Evolutionary conservation across 1,140 invertebrate genomes (phyloP).

Genomic region (Scylla paramamosain): DNA sequence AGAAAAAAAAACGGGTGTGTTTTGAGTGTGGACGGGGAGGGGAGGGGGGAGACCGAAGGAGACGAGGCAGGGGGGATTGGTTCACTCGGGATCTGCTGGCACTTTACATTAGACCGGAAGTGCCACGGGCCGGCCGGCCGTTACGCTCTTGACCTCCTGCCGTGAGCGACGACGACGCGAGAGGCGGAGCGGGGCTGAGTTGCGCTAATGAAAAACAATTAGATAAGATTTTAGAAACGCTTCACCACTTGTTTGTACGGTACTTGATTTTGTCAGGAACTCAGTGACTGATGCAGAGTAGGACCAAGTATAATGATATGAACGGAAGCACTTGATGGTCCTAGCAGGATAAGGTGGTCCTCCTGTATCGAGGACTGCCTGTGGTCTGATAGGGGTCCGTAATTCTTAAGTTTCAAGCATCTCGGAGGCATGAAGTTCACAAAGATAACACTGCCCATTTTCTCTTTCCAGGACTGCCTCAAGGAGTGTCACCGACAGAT

Average conservation of each 20-base stretch:
- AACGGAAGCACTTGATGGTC: too few species aligned
- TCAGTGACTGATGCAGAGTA: too few species aligned
- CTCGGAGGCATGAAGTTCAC: background rate
- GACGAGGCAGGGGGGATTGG: background rate
- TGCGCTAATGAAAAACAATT: background rate
- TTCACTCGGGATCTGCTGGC: background rate
- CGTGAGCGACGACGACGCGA: background rate
- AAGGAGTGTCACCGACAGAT: slow-evolving; percentile 73
- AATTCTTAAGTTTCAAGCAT: background rate
- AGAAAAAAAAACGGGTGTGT: too few species aligned
- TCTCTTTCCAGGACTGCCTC: slow-evolving; percentile 65
- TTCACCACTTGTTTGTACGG: background rate
- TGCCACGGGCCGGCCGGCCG: slow-evolving; percentile 48
- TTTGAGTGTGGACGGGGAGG: background rate
- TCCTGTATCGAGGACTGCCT: too few species aligned
- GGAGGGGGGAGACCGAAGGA: background rate
- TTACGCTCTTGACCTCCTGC: slow-evolving; percentile 24
- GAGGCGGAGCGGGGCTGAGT: background rate
- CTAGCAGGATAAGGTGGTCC: too few species aligned
- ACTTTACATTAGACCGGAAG: slow-evolving; percentile 45
- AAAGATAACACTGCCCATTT: background rate
- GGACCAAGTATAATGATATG: too few species aligned
- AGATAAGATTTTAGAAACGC: background rate
- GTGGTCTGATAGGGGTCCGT: too few species aligned
- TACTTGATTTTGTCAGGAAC: too few species aligned